These are phyloP conservation scores for Numida meleagris DNA, from an alignment of 2,113 vertebrate species.

Conservation along the genomic window DNA sequence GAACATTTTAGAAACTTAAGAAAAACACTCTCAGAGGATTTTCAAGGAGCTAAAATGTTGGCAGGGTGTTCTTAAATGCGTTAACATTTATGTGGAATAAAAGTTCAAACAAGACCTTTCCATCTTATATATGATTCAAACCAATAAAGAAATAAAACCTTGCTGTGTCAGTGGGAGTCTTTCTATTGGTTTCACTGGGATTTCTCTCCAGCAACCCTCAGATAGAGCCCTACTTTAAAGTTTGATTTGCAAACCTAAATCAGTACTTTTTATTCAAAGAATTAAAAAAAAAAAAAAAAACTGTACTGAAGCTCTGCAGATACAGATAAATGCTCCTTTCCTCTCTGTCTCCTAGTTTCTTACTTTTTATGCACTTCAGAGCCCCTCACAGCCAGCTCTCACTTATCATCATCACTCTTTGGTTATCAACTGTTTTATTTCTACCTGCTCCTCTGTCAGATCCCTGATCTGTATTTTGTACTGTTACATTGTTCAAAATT, in stretches of 20 bases:
- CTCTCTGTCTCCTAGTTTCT: not conserved
- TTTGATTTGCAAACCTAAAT: not conserved
- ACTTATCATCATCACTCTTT: not conserved
- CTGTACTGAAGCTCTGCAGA: not conserved
- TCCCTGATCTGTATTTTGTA: not conserved
- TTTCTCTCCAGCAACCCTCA: not conserved
- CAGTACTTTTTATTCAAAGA: not conserved
- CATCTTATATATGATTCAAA: not conserved
- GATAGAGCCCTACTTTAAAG: not conserved
- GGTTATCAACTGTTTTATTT: not conserved
- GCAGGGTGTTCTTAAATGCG: not conserved
- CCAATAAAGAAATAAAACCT: not conserved
- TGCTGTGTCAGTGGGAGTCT: not conserved
- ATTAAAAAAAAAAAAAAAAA: no score
- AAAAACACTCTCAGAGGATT: not conserved
- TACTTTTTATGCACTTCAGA: not conserved
- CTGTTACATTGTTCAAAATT: not conserved
- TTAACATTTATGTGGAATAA: not conserved
- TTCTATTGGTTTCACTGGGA: not conserved
- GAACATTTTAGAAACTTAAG: not conserved
- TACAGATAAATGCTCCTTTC: not conserved
- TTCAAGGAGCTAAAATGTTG: not conserved
- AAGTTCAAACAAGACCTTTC: slow-evolving; percentile 4
- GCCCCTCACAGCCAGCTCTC: not conserved
- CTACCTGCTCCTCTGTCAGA: not conserved